Evolutionary conservation across 2,888 invertebrate species (phyloP), one percentile per base, ranked within the genome.

Genomic region (Dryobotodes eremita): DNA sequence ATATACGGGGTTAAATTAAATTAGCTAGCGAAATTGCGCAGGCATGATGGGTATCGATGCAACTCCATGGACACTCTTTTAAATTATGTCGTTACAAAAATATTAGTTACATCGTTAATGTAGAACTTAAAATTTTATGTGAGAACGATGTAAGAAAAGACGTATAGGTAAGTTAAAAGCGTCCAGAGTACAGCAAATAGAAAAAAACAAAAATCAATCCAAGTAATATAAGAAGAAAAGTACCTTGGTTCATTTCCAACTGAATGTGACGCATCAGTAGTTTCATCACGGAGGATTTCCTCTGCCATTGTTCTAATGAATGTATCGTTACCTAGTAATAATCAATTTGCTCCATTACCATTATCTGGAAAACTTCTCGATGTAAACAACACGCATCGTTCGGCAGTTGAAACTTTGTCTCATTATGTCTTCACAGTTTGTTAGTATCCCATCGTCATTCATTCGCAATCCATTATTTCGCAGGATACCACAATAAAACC

Each of bases 241-340:
- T 20, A 31, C 23, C 5, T n/a, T 17, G 36, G n/a, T 11, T 55
- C 11, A 11, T 36, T 53, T 55, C 17, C 17, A 70, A 36, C 17
- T 42, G 17, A 55, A 55, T 36, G 7, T 70, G 57, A 76, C 78
- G 57, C 72, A 73, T 71, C 26, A 20, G 31, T 2, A n/a, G 55
- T 83, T 73, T 66, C 75, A 73, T 86, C 59, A 83, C 46, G 68
- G 53, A 75, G 71, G 36, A 66, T 86, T 78, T 75, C 70, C 70
- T 73, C 17, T 8, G 13, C 72, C 84, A 76, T 83, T 86, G 87
- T 86, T 79, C 20, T 79, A 46, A 59, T 66, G 13, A 75, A 75
- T 70, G 62, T 31, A 48, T 61, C 50, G 31, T 57, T 62, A 76
- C 55, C 76, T 62, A 31, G 11, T n/a, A 66, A 69, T 17, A 73